Base-by-base conservation (phyloP, 2,888 invertebrate genomes). In the Euzophera pinguis region DNA sequence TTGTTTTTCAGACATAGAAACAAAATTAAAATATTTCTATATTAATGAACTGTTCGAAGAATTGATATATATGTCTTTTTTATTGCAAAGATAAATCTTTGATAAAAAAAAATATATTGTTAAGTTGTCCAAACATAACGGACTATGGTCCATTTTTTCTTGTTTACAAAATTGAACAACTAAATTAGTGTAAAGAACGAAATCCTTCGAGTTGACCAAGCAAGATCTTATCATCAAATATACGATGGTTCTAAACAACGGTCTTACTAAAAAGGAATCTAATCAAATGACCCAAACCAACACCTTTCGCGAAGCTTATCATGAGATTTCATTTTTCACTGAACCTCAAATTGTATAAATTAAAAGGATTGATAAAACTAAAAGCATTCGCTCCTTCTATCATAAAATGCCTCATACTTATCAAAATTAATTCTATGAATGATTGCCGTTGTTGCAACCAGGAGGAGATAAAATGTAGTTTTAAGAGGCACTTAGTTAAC, bases 321-420 rank as follows among this genome's bases (percentile, higher is more conserved):
- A 58, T 37, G 66, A 65, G 67, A 65, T 65, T 78, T 76, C 78
- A 84, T 81, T 82, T 82, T 79, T 81, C 81, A 86, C 75, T 72
- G 70, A 70, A 59, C 61, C 64, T 70, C 63, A 64, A 61, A 61
- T 64, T 60, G 64, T 75, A 73, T 81, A 78, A 80, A 80, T 81
- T 80, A 79, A 81, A 77, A 68, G 67, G 62, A 59, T 56, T 75
- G 87, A 87, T 85, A 86, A 63, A 61, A 61, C 77, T 87, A 84
- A 87, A 85, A 87, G 85, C 86, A 76, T 86, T 69, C 75, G 75
- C 84, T 86, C 78, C 84, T 81, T 84, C 84, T 83, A 84, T 87
- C 69, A 47, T 53, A 59, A 56, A 64, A 81, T 85, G 85, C 80
- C 86, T 86, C 86, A 80, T 71, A 73, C 73, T 75, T 86, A 87